Base-by-base conservation (phyloP, 2,888 invertebrate species). In the Leptodirus hochenwartii region DNA sequence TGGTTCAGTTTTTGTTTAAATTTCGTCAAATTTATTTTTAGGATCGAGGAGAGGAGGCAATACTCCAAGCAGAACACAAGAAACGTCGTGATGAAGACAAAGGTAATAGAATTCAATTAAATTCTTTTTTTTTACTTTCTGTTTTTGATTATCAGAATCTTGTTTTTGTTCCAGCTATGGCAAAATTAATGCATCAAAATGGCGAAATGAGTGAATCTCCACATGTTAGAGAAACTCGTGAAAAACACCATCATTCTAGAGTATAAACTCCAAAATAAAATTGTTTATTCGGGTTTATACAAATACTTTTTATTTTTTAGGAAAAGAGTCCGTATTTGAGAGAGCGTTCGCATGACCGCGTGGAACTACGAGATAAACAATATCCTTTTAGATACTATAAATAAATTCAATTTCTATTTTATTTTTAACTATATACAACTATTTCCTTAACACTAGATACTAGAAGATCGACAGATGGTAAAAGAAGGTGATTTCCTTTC, bases 61-160 rank as follows among this genome's bases (percentile, higher is more conserved):
- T n/a, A n/a, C 50, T 64, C 15, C 49, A 51, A 40, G 57, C 66
- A 25, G 82, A 82, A 50, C 71, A 78, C 47, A 82, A 82, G 49
- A 61, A 81, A 39, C 62, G 82, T 31, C 71, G 82, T 41, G 82
- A 82, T 40, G 80, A 82, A 49, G 75, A 75, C 47, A 73, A 74
- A 66, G 70, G 76, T 79, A 55, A 44, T 36, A 35, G 22, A 22
- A 32, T 17, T 27, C 33, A 37, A 36, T 36, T 27, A 39, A 34
- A 35, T 37, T 43, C 33, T 23, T 15, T n/a, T 6, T 20, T 20
- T 20, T 20, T 20, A 9, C 9, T 9, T 6, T 20, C 20, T 28
- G 23, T 26, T 31, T 27, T 33, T 32, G 2, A 33, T 27, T 27
- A 24, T 6, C 15, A 12, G 27, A 22, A 26, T 31, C 32, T 32